Conservation (phyloP, 2,888 invertebrate species). For the Acanthopleura granulata region DNA sequence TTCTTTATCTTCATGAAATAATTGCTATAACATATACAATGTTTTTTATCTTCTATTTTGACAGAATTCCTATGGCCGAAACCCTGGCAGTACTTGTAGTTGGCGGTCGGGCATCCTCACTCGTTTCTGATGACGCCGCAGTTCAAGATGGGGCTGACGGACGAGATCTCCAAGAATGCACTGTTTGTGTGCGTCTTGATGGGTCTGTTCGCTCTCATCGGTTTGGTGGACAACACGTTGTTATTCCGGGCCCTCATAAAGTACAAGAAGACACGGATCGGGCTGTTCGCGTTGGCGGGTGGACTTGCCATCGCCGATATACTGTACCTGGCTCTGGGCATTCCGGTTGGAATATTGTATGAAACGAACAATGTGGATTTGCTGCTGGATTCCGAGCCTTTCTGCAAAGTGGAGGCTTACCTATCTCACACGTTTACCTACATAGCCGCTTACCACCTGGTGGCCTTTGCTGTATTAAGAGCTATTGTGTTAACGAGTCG, state of each 20-base stretch:
- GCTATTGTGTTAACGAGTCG: slow-evolving; percentile 52
- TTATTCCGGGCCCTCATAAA: slow-evolving; percentile 48
- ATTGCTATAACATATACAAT: background rate
- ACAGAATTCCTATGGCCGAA: slow-evolving; percentile 1
- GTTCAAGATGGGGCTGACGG: background rate
- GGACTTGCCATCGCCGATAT: slow-evolving; percentile 51
- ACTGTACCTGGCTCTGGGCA: slow-evolving; percentile 42
- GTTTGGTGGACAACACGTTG: slow-evolving; percentile 52
- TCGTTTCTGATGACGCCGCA: background rate
- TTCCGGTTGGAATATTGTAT: slow-evolving; percentile 44
- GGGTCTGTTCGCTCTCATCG: slow-evolving; percentile 50
- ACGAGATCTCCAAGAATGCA: slow-evolving; percentile 25
- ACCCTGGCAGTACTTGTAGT: background rate
- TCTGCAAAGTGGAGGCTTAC: slow-evolving; percentile 44
- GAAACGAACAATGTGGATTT: background rate
- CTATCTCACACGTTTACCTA: slow-evolving; percentile 41
- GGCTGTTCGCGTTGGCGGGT: slow-evolving; percentile 52
- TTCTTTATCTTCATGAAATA: too few relatives aligned
- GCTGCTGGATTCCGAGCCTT: background rate
- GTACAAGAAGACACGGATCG: slow-evolving; percentile 42
- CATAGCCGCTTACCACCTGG: slow-evolving; percentile 51
- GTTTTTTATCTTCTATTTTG: background rate
- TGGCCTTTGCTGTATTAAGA: slow-evolving; percentile 52
- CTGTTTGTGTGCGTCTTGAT: slow-evolving; percentile 49
- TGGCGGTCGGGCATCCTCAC: background rate